Base-by-base conservation (phyloP, 1,140 invertebrate species). In the Euura lappo region DNA sequence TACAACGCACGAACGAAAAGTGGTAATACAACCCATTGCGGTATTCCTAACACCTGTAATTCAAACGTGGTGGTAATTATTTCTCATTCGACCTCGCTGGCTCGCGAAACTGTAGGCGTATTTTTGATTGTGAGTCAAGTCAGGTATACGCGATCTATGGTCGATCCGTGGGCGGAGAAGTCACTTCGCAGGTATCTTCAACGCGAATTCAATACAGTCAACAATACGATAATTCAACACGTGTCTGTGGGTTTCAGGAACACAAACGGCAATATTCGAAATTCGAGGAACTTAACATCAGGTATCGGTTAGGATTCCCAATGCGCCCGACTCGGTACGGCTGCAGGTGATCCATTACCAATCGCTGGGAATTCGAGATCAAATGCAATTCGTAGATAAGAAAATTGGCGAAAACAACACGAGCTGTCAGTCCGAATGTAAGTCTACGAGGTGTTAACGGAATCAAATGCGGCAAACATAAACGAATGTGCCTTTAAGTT, bases 191-290 rank as follows among this genome's bases (percentile, higher is more conserved):
- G 4, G 10, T 60, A 60, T 60, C 51, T 60, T n/a, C 8, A 6
- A 2, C 51, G 51, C 51, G 13, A 60, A 60, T 60, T 60, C 51
- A 11, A 60, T n/a, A 6, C 51, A 60, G 2, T 60, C 51, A n/a
- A 60, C 51, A 60, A 60, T 60, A n/a, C 10, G 51, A 60, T 60
- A 60, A 60, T 60, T 60, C 51, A 60, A n/a, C 51, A 60, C 51
- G 51, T 60, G 51, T 60, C 51, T 8, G 10, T 60, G 51, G 10
- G 28, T 11, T n/a, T 5, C 51, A n/a, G 51, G 13, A 6, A 6
- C 51, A 60, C 3, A 60, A 60, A 60, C 13, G 51, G 4, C 51
- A n/a, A 60, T 60, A 3, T n/a, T 60, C 51, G 5, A 3, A 60
- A 60, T 60, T 60, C 51, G 51, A 60, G 10, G 13, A 60, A 60